Evolutionary conservation across 1,140 invertebrate species (phyloP).

Genomic region (Drosophila takahashii): DNA sequence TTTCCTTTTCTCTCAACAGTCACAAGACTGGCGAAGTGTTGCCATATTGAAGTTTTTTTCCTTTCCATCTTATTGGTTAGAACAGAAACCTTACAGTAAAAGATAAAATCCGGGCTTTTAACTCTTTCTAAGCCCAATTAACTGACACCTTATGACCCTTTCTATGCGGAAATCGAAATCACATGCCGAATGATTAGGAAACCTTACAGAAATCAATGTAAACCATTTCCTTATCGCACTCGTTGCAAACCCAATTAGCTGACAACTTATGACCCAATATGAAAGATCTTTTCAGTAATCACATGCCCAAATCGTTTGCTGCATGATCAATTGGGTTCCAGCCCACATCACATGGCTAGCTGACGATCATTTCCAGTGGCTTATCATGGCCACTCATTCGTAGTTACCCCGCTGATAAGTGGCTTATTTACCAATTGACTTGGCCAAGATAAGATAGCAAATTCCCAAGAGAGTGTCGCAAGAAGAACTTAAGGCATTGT

Average conservation of each 20-base stretch:
- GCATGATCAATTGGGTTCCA: conserved; percentile 60
- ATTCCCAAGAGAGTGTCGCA: conserved; percentile 6
- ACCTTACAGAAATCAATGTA: background rate
- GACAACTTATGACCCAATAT: conserved; percentile 28
- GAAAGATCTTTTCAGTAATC: conserved; percentile 44
- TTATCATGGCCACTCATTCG: conserved; percentile 61
- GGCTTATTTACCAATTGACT: conserved; percentile 78
- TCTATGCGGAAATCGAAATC: background rate
- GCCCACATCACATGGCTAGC: conserved; percentile 62
- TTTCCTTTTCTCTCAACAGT: conserved; percentile 70
- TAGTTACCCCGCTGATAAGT: conserved; percentile 62
- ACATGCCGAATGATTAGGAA: background rate
- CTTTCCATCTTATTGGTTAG: conserved; percentile 25
- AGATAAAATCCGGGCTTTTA: background rate
- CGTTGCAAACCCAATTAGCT: conserved; percentile 37
- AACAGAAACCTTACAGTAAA: background rate
- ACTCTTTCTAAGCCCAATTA: background rate
- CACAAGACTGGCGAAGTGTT: conserved; percentile 72
- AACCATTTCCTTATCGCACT: background rate
- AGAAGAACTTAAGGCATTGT: conserved; percentile 14
- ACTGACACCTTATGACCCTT: background rate
- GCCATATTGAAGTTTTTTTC: conserved; percentile 57
- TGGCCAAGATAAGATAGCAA: conserved; percentile 66
- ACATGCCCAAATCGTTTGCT: conserved; percentile 57
- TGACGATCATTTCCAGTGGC: conserved; percentile 35